phyloP scores from a whole-genome alignment of 2,113 vertebrate species.

The Rhombomys opimus region DNA sequence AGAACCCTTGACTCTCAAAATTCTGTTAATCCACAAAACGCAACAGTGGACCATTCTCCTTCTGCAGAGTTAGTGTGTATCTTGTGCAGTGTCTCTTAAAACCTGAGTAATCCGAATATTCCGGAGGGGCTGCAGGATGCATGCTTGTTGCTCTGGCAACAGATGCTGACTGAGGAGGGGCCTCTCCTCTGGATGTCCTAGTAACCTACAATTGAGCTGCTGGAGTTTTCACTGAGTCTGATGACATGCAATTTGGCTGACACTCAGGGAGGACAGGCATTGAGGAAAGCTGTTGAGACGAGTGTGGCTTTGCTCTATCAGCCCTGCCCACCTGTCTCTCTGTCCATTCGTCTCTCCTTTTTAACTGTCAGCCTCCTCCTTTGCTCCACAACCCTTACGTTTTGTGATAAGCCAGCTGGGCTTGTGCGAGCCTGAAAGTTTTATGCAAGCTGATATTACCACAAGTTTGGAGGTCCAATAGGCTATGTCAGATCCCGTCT shows the following conservation, averaged over 20 bases:
- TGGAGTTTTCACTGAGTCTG: neutral
- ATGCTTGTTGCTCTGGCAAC: constrained; percentile 57
- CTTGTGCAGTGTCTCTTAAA: neutral
- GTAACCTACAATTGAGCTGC: constrained; percentile 73
- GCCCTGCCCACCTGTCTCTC: neutral
- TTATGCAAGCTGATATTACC: neutral
- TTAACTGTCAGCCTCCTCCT: neutral
- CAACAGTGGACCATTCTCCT: neutral
- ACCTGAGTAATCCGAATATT: constrained; percentile 44
- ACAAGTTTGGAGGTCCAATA: neutral
- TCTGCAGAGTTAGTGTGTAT: neutral
- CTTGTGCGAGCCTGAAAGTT: neutral
- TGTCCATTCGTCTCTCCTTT: neutral
- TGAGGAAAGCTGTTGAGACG: neutral
- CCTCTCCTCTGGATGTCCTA: constrained; percentile 65
- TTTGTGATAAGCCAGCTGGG: neutral
- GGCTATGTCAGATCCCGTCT: neutral
- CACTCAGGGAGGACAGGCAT: neutral
- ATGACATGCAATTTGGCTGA: neutral
- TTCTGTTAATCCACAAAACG: neutral
- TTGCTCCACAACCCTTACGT: neutral
- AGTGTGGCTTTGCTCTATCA: neutral
- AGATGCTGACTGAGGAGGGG: neutral
- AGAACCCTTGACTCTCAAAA: neutral
- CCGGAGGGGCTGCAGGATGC: constrained; percentile 29